Evolutionary conservation across 2,113 vertebrate genomes (phyloP), one percentile per base, ranked within the genome.

Genomic region (Erythrocercus mccallii): DNA sequence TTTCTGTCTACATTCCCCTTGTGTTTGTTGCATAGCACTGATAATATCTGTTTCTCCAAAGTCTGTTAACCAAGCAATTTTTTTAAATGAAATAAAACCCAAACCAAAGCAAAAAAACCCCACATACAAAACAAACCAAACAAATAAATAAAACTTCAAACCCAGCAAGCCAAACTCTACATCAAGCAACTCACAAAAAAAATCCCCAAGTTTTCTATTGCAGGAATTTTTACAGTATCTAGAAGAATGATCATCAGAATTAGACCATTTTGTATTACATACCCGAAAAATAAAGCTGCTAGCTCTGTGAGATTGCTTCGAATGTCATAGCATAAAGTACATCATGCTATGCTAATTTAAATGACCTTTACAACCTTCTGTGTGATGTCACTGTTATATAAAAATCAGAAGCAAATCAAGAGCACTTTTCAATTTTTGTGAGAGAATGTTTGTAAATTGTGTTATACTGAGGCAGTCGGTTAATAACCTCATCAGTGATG

Each of bases 11-110:
- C 13, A 9, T 47, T 73, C 76, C n/a, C 57, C 4, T 65, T 54
- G 42, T 57, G 23, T 54, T 69, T 81, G 7, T 65, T 85, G n/a
- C 24, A 20, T 25, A 57, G 33, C 18, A 38, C 6, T 56, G 19
- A 12, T 47, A 81, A 42, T 58, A 50, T n/a, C 24, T 1, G 5
- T 68, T 72, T 81, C 38, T 40, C 22, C 8, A 3, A 77, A 56
- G 12, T 10, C 3, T 81, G 7, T 69, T 64, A 78, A 19, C 20
- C 28, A 20, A 54, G 7, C 6, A 57, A 73, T 27, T 9, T 23
- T 66, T 81, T 53, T 27, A 5, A 10, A n/a, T 1, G 7, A 21
- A 9, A 0, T 1, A 61, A 38, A 12, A 8, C 12, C 6, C 8
- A 40, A 66, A 48, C 10, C 20, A 74, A 47, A 30, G 9, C 8